phyloP scores from a whole-genome alignment of 2,888 invertebrate genomes.

The Scaptomyza parva region DNA sequence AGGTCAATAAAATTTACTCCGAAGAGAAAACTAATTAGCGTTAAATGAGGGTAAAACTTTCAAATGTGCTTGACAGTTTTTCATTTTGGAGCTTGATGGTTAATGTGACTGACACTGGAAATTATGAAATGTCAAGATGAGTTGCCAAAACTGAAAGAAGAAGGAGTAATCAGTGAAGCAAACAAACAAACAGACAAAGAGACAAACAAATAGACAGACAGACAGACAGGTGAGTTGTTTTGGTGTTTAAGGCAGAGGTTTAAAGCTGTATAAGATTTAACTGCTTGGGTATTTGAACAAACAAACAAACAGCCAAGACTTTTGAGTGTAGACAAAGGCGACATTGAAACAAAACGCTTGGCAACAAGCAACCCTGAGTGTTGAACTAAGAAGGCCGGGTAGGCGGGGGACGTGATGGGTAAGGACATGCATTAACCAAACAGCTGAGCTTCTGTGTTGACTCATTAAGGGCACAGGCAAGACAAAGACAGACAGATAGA shows the following conservation, averaged over 20 bases:
- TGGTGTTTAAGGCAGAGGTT: slow-evolving; percentile 36
- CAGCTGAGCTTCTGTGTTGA: slow-evolving; percentile 78
- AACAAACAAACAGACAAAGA: not conserved
- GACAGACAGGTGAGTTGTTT: slow-evolving; percentile 8
- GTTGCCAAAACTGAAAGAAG: slow-evolving; percentile 1
- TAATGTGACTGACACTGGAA: slow-evolving; percentile 45
- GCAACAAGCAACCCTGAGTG: slow-evolving; percentile 46
- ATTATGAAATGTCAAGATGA: slow-evolving; percentile 39
- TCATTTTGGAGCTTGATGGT: slow-evolving; percentile 30
- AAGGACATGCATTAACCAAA: slow-evolving; percentile 74
- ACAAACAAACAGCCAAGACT: slow-evolving; percentile 50
- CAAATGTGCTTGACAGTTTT: slow-evolving; percentile 42
- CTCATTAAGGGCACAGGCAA: slow-evolving; percentile 71
- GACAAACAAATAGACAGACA: slow-evolving; percentile 2
- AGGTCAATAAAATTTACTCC: slow-evolving; percentile 51
- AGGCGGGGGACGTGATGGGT: slow-evolving; percentile 37
- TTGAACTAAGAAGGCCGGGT: slow-evolving; percentile 15
- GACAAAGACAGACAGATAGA: slow-evolving; percentile 7
- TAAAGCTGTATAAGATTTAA: slow-evolving; percentile 49
- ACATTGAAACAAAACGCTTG: slow-evolving; percentile 56
- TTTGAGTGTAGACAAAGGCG: slow-evolving; percentile 55
- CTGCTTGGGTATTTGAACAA: slow-evolving; percentile 51
- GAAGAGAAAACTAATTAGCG: slow-evolving; percentile 64
- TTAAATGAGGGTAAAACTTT: slow-evolving; percentile 60
- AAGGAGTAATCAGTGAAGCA: slow-evolving; percentile 17